Evolutionary conservation across 1,140 invertebrate genomes (phyloP), one percentile per base, ranked within the genome.

Genomic region (Littorina saxatilis): DNA sequence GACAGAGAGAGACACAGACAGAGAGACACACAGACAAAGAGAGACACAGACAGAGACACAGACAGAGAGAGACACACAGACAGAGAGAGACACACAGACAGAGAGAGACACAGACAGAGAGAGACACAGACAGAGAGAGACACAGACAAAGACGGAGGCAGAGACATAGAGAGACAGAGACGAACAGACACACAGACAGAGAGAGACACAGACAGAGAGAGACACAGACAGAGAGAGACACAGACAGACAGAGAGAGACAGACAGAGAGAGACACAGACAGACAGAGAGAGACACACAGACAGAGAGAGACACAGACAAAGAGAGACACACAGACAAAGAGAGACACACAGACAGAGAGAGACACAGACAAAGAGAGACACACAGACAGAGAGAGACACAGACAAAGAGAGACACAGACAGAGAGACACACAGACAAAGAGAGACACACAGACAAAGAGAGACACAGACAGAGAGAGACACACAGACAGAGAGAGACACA

Each of bases 331-430:
- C 43, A 47, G 7, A 47, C 43, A 76, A 4, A 50, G 73, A 50
- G 37, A 50, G 43, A 47, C 43, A 76, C 17, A n/a, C 17, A 29
- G 0, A 76, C 43, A 76, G 47, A 76, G 73, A 76, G 47, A 76
- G 39, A 47, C 2, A 43, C 15, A 76, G 15, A 52, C n/a, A 27
- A 1, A 76, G 43, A 76, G 15, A 76, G 39, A 78, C n/a, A 58
- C 20, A 32, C n/a, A 63, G n/a, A n/a, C 40, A 78, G 37, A 32
- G n/a, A 63, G 61, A 63, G n/a, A 63, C 23, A 63, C n/a, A 32
- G n/a, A 63, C 9, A 63, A 29, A 32, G 61, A 29, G 61, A 63
- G n/a, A 27, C n/a, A 32, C n/a, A 63, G 61, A 63, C n/a, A 63
- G 61, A 32, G 61, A 32, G 61, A 32, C n/a, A 32, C n/a, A 32